Evolutionary conservation across 2,888 invertebrate species (phyloP).

Genomic region (Ormyrus rosae): DNA sequence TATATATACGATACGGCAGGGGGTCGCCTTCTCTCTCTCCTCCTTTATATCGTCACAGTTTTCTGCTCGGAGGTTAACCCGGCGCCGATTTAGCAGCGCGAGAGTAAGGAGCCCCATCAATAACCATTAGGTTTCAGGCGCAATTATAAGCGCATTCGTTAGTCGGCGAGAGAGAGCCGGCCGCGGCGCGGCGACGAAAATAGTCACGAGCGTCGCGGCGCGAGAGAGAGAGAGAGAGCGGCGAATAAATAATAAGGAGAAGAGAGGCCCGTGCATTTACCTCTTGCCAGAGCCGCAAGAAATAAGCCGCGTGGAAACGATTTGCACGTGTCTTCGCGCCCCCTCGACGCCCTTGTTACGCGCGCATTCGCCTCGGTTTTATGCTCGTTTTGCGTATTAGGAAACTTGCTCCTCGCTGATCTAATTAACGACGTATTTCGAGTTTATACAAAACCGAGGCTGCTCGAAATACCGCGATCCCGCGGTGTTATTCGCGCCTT

Average conservation of each 20-base stretch:
- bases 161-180: conserved; percentile 51
- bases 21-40: conserved; percentile 60
- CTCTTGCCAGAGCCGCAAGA: not conserved
- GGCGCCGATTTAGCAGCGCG: conserved; percentile 49
- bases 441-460: too few species aligned
- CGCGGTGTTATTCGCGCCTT: too few species aligned
- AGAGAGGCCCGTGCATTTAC: conserved; percentile 23
- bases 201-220: conserved; percentile 20
- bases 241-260: conserved; percentile 49
- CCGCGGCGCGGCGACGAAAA: conserved; percentile 33
- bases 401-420: not conserved
- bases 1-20: conserved; percentile 56
- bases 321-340: conserved; percentile 37
- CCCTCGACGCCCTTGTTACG: conserved; percentile 1
- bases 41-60: conserved; percentile 3
- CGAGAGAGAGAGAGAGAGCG: not conserved
- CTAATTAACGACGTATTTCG: too few species aligned
- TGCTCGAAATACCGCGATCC: too few species aligned
- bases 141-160: conserved; percentile 72
- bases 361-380: too few species aligned
- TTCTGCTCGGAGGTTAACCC: conserved; percentile 64
- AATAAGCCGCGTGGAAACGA: conserved; percentile 41
- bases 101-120: conserved; percentile 69
- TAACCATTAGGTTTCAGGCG: conserved; percentile 71
- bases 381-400: conserved; percentile 3